Evolutionary conservation across 2,113 vertebrate species (phyloP).

Genomic region (Rostratula benghalensis): DNA sequence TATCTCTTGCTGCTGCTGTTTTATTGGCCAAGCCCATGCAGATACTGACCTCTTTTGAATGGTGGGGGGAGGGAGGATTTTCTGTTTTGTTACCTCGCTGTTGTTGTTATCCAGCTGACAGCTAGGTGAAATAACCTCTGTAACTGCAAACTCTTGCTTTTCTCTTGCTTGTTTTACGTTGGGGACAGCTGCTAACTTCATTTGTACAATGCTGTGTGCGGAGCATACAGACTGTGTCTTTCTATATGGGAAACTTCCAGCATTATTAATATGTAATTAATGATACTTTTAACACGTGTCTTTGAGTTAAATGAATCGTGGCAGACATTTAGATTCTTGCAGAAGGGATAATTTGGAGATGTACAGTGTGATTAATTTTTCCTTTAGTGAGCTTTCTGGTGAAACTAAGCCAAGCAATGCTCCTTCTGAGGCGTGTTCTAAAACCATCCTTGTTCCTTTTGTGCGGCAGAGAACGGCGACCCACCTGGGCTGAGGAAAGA

Average conservation of each 20-base stretch:
- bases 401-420: not conserved
- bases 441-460: not conserved
- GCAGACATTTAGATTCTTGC: not conserved
- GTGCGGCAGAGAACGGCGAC: slow-evolving; percentile 86
- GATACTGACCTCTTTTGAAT: not conserved
- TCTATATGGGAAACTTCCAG: not conserved
- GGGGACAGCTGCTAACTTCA: not conserved
- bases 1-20: not conserved
- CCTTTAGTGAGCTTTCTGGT: not conserved
- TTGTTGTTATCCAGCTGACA: not conserved
- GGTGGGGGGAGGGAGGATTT: not conserved
- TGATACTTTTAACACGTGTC: not conserved
- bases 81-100: too few relatives aligned
- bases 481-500: slow-evolving; percentile 96
- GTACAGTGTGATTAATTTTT: not conserved
- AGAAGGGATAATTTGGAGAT: not conserved
- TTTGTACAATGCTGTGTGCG: not conserved
- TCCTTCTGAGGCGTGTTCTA: not conserved
- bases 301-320: not conserved
- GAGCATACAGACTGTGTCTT: not conserved
- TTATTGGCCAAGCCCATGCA: not conserved
- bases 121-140: not conserved
- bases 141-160: not conserved
- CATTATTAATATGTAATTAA: not conserved
- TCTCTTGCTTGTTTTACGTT: not conserved